Evolutionary conservation across 2,888 invertebrate species (phyloP).

Genomic region (Hymenopus coronatus): DNA sequence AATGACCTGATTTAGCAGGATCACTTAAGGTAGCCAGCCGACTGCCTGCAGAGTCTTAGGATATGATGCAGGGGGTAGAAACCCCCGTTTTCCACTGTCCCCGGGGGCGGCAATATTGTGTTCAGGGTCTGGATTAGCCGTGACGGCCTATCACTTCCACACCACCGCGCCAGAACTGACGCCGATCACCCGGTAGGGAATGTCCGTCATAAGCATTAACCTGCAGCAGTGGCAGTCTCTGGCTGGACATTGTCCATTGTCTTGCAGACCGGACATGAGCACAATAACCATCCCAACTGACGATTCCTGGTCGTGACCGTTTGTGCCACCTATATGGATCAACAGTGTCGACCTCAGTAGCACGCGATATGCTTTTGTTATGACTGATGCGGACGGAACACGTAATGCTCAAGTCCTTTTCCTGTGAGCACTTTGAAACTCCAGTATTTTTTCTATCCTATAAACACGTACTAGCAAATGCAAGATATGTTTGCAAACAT

Average conservation of each 20-base stretch:
- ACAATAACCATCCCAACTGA: not conserved
- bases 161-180: not conserved
- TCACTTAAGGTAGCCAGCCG: not conserved
- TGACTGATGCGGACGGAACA: not conserved
- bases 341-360: not conserved
- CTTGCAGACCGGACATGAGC: not conserved
- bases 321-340: not conserved
- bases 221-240: not conserved
- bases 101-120: not conserved
- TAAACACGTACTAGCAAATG: too few species aligned
- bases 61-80: too few species aligned
- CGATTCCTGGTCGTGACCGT: not conserved
- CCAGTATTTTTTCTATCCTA: too few species aligned
- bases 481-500: too few species aligned
- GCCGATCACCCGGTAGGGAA: not conserved
- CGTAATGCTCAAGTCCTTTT: too few species aligned
- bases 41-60: not conserved
- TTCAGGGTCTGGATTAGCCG: not conserved
- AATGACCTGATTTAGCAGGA: not conserved
- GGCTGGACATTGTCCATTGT: not conserved
- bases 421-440: too few species aligned
- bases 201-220: not conserved
- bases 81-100: not conserved
- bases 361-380: not conserved
- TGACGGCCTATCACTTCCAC: not conserved